Base-by-base conservation (phyloP, 2,888 invertebrate species). In the Drosophila kanekoi region DNA sequence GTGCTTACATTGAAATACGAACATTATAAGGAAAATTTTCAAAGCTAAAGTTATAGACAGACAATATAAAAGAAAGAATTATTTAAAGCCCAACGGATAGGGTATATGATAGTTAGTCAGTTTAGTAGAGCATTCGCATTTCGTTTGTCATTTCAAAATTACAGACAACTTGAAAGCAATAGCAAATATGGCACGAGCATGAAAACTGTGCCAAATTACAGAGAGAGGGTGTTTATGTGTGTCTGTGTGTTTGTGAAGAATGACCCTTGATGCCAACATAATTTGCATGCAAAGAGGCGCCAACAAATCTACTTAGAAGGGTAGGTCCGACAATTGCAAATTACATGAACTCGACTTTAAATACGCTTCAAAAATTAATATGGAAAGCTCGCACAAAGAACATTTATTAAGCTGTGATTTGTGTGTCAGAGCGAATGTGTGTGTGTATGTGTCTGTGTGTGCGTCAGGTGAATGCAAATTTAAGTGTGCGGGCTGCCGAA, bases 351-450 rank as follows among this genome's bases (percentile, higher is more conserved):
- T 58, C 49, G 49, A 56, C 48, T 69, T 41, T 2, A 32, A 40
- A 40, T 48, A 52, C 44, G 16, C 4, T 68, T 65, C 60, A 76
- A 44, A 48, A 57, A 72, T 85, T 82, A 67, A 53, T 65, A 85
- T 87, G 67, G 73, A 44, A 40, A 63, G n/a, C 44, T 47, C 67
- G 61, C 43, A 11, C 54, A 52, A 49, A 33, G 23, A 38, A 40
- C 73, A 71, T 73, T 63, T 18, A 68, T 68, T 68, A 71, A 48
- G 58, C 49, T 61, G 56, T 66, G 56, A 65, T 66, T 37, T 48
- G 59, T 53, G 52, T 51, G 37, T 54, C 3, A 40, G 14, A n/a
- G 11, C 20, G 20, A 47, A 20, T 48, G 14, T 9, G 4, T 3
- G 14, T 6, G 41, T 63, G 35, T 80, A 58, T 48, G 41, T 49